Evolutionary conservation across 2,888 invertebrate species (phyloP).

Genomic region (Pseudanteris insignis): DNA sequence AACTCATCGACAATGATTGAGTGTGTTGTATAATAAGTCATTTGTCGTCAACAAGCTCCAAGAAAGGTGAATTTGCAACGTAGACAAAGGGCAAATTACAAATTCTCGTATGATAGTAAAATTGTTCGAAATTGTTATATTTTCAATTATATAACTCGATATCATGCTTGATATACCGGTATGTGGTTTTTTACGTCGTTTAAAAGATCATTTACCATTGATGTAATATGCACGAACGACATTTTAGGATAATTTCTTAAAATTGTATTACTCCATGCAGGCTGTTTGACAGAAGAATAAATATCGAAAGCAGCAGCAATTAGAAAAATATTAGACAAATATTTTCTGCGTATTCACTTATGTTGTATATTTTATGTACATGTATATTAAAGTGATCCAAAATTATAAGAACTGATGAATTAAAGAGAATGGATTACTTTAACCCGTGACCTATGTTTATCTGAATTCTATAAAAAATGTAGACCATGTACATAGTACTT

Average conservation of each 20-base stretch:
- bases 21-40: no score
- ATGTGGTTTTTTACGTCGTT: constrained; percentile 7
- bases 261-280: constrained; percentile 4
- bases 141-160: no score
- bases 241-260: constrained; percentile 13
- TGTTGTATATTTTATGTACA: constrained; percentile 44
- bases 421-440: constrained; percentile 9
- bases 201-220: neutral
- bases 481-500: constrained; percentile 53
- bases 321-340: constrained; percentile 22
- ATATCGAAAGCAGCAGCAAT: constrained; percentile 8
- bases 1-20: no score
- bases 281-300: neutral
- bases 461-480: constrained; percentile 46
- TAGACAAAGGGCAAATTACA: no score
- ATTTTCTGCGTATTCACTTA: constrained; percentile 20
- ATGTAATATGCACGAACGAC: constrained; percentile 5
- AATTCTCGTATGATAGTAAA: no score
- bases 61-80: no score
- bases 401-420: neutral
- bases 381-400: constrained; percentile 26
- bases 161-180: constrained; percentile 7
- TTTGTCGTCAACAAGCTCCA: no score
- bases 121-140: no score
- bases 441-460: constrained; percentile 15